Evolutionary conservation across 1,140 invertebrate species (phyloP).

Genomic region (Drosophila gunungcola): DNA sequence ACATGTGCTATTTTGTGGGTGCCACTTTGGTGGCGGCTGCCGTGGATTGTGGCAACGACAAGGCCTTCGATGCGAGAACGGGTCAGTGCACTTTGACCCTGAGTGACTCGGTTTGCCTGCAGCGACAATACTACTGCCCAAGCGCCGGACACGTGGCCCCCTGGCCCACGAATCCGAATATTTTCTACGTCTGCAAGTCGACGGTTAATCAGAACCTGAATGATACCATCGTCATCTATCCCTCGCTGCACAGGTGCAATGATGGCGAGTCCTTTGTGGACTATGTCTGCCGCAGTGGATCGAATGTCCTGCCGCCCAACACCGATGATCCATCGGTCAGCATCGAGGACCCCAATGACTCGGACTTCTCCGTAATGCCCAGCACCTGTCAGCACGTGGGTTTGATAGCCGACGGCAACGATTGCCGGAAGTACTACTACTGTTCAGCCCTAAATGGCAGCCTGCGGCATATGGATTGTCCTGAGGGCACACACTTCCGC

Average conservation of each 20-base stretch:
- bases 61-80: constrained; percentile 72
- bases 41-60: constrained; percentile 76
- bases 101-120: constrained; percentile 55
- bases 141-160: constrained; percentile 69
- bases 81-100: constrained; percentile 76
- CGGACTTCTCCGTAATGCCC: constrained; percentile 44
- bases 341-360: constrained; percentile 55
- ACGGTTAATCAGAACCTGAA: constrained; percentile 76
- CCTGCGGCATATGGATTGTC: constrained; percentile 65
- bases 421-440: constrained; percentile 79
- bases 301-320: constrained; percentile 7
- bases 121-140: constrained; percentile 69
- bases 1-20: constrained; percentile 82
- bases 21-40: constrained; percentile 68
- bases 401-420: constrained; percentile 51
- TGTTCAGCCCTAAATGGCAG: constrained; percentile 66
- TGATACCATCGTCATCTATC: constrained; percentile 73
- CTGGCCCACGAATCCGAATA: constrained; percentile 77
- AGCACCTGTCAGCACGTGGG: constrained; percentile 60
- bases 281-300: constrained; percentile 52
- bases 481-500: constrained; percentile 64
- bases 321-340: neutral
- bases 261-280: constrained; percentile 76
- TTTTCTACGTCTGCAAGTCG: constrained; percentile 84
- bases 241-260: constrained; percentile 78